phyloP scores from a whole-genome alignment of 2,888 invertebrate species.

The Achlya flavicornis region DNA sequence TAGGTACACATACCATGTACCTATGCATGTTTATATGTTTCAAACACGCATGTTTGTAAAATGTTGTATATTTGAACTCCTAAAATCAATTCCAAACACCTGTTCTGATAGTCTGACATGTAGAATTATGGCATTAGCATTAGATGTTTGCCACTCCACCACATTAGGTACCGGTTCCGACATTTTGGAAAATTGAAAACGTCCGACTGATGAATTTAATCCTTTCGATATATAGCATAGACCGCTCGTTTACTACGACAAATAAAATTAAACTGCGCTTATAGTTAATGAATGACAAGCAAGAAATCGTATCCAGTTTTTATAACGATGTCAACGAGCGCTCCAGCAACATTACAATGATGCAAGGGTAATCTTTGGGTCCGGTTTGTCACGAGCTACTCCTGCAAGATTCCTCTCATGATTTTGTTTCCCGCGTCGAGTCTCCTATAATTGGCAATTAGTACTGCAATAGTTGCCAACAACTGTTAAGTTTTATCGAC shows the following conservation, averaged over 20 bases:
- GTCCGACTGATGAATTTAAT: background rate
- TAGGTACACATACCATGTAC: too few species aligned
- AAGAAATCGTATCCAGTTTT: conserved; percentile 11
- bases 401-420: conserved; percentile 3
- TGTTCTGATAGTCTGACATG: conserved; percentile 16
- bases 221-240: background rate
- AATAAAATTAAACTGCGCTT: conserved; percentile 9
- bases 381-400: conserved; percentile 8
- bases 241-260: background rate
- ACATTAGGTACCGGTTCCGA: background rate
- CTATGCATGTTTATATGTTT: conserved; percentile 11
- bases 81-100: conserved; percentile 25
- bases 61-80: conserved; percentile 28
- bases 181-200: background rate
- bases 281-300: conserved; percentile 8
- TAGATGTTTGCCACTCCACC: background rate
- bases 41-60: conserved; percentile 2
- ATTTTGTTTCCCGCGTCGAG: background rate
- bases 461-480: conserved; percentile 61
- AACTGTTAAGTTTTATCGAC: conserved; percentile 56
- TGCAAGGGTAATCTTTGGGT: conserved; percentile 13
- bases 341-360: conserved; percentile 3
- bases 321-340: conserved; percentile 6
- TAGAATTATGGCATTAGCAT: conserved; percentile 18
- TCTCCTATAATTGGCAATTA: conserved; percentile 62